These are phyloP conservation scores for Passer domesticus DNA, from an alignment of 2,113 vertebrate genomes.

Conservation along the genomic window DNA sequence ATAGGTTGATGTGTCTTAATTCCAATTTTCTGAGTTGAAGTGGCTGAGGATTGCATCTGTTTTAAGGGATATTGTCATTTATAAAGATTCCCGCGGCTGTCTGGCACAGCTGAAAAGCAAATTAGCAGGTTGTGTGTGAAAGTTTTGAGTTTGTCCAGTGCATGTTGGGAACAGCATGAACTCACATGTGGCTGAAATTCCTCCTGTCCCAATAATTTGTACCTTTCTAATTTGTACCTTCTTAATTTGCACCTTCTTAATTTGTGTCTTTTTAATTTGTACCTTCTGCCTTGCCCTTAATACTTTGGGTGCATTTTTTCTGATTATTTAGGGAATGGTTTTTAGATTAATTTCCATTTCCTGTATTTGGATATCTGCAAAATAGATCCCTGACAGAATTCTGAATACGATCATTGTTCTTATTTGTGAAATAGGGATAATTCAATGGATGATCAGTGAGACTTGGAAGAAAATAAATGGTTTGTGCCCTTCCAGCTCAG, in stretches of 20 bases:
- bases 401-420: neutral
- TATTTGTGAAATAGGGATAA: neutral
- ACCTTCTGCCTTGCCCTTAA: neutral
- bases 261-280: neutral
- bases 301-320: neutral
- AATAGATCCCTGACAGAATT: neutral
- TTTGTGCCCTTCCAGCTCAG: neutral
- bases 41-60: neutral
- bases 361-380: neutral
- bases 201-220: fast-evolving
- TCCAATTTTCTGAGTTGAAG: conserved; percentile 6
- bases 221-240: neutral
- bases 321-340: neutral
- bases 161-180: neutral
- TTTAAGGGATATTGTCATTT: neutral
- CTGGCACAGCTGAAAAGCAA: neutral
- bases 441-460: neutral
- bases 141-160: neutral
- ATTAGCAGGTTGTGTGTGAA: neutral
- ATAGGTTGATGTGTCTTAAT: conserved; percentile 29
- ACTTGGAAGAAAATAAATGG: neutral
- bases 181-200: neutral
- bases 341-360: neutral
- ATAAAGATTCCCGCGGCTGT: neutral
- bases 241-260: neutral